Base-by-base conservation (phyloP, 2,888 invertebrate species). In the Cryptocheilus praepositus region DNA sequence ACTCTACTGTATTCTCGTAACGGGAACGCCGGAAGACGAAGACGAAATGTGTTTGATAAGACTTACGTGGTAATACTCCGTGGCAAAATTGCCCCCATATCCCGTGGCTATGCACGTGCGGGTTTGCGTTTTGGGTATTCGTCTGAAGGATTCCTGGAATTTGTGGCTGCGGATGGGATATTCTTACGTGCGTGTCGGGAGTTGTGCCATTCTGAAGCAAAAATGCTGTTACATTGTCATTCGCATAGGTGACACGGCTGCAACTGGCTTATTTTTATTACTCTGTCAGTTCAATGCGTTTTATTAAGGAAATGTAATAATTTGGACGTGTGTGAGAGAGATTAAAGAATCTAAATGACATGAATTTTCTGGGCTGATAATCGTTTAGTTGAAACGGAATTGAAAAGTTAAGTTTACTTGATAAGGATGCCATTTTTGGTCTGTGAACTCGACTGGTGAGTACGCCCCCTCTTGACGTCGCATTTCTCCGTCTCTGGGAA, bases 351-450 rank as follows among this genome's bases (percentile, higher is more conserved):
- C n/a, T n/a, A n/a, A n/a, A n/a, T n/a, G n/a, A n/a, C n/a, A n/a
- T n/a, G n/a, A n/a, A n/a, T n/a, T n/a, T n/a, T n/a, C n/a, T n/a
- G n/a, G n/a, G n/a, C n/a, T n/a, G n/a, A n/a, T n/a, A n/a, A n/a
- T n/a, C n/a, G n/a, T n/a, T n/a, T n/a, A n/a, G n/a, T n/a, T n/a
- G n/a, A n/a, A n/a, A n/a, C n/a, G n/a, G n/a, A n/a, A n/a, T n/a
- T n/a, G n/a, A n/a, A n/a, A n/a, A n/a, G n/a, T n/a, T n/a, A n/a
- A n/a, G 3, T 13, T 60, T 79, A 88, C 88, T 80, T 88, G 89
- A 84, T 89, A 89, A 74, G 88, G 88, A 74, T 88, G 87, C 89
- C 88, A 89, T 67, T 89, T 89, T 70, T 88, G 88, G 13, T 88
- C 88, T 62, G 82, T 61, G 61, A 85, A 85, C 67, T 88, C 88